A percentile compares a stretch with the other conserved stretches of the same genome.
Evolutionary conservation across 2,888 invertebrate species (phyloP).

Genomic region (Actias luna): DNA sequence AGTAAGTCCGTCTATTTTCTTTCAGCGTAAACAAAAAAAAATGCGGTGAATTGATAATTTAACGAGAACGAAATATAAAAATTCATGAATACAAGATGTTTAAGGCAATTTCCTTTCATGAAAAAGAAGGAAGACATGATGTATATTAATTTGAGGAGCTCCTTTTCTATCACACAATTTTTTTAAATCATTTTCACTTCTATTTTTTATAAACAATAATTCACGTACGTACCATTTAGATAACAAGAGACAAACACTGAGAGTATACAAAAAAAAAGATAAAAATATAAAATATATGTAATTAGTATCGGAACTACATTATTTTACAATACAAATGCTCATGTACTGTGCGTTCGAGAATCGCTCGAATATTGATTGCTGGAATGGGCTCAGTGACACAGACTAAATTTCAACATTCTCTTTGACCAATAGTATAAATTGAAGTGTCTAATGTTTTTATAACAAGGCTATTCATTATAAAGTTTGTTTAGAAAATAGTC

Average conservation of each 20-base stretch:
- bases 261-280: background rate
- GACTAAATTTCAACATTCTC: background rate
- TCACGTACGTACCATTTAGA: constrained; percentile 11
- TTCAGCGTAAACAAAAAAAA: too few relatives aligned
- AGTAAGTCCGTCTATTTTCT: too few relatives aligned
- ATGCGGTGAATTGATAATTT: too few relatives aligned
- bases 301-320: constrained; percentile 5
- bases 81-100: too few relatives aligned
- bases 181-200: too few relatives aligned
- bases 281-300: background rate
- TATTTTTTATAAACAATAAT: too few relatives aligned
- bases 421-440: background rate
- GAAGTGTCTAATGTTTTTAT: background rate
- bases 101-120: too few relatives aligned
- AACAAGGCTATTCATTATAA: background rate
- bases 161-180: too few relatives aligned
- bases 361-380: background rate
- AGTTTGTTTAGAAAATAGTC: constrained; percentile 2
- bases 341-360: background rate
- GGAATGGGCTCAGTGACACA: background rate
- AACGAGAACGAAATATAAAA: too few relatives aligned
- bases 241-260: constrained; percentile 2
- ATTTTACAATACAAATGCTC: background rate
- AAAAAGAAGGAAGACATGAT: too few relatives aligned
- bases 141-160: too few relatives aligned